Evolutionary conservation across 1,140 invertebrate species (phyloP), one percentile per base, ranked within the genome.

Genomic region (Aphaenogaster floridana): DNA sequence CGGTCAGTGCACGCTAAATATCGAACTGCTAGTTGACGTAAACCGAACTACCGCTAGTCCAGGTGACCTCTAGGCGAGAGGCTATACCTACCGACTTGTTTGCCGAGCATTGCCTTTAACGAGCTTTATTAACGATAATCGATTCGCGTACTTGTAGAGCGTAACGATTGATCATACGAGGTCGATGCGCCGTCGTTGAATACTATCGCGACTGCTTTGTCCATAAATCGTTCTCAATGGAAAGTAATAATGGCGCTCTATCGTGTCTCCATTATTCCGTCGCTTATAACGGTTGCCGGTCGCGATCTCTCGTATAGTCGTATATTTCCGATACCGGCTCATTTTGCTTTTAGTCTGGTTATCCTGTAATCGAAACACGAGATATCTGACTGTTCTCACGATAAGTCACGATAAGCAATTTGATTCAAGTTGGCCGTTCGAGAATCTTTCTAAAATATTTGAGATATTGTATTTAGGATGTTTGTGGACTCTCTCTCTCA

Each of bases 61-160:
- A 61, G 54, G 8, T 84, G 69, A 84, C 80, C 80, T 84, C 69
- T 76, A 74, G 68, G 11, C 69, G 52, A 83, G 68, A 4, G 54
- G 45, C 69, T 84, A 84, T 84, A 76, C 80, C 52, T 76, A 76
- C 69, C 66, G 13, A 84, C 80, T 76, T 84, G 69, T 84, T 84
- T 84, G 80, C 54, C 80, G 42, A 84, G 69, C 42, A 36, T n/a
- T 84, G 5, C 7, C 69, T 74, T 69, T 84, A 84, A 84, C 80
- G 69, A 84, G 80, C 80, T 84, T 84, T 84, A 84, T 84, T 84
- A 84, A 84, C 45, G 80, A 84, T 84, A 84, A 84, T 84, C 80
- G 69, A 84, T 84, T 84, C 80, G 54, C 69, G 54, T 61, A 84
- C 42, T 84, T 84, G 71, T 76, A 76, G 80, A 84, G 54, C 69